Evolutionary conservation across 2,797 vertebrate genomes (phyloP), one percentile per base, ranked within the genome.

Genomic region (Emys orbicularis): DNA sequence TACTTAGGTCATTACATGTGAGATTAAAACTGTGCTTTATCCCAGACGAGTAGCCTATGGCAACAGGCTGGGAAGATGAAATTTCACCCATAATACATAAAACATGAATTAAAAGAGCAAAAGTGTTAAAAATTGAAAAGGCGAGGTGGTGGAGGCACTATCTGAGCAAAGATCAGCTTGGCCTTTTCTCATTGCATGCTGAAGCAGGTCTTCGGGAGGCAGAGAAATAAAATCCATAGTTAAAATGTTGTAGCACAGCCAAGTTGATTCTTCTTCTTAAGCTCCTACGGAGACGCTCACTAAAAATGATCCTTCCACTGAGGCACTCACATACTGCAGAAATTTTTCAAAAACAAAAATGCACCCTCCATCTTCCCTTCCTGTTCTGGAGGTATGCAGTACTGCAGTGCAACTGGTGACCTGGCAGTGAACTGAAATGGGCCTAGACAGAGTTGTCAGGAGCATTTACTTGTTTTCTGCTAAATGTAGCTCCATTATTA

Each of bases 401-500:
- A 23, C 56, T 80, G 49, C 79, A 53, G 34, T 21, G 18, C 3
- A 3, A 3, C 0, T 1, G 5, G 72, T 89, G 94, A 57, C 54
- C 3, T 2, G 1, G 53, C 0, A 0, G 6, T 0, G 37, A 41
- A 72, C 19, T 72, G 76, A 91, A 68, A 88, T 87, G 29, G 74
- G 25, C 83, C 79, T 50, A 16, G 79, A 1, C 1, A 0, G 83
- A 74, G 77, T 10, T 93, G 77, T 68, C 79, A 27, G 80, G 59
- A 61, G 77, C 94, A 86, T 96, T 97, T 96, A 81, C 87, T 8
- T 31, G 74, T 19, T 29, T 89, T 81, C 65, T 59, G 52, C 88
- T 94, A 94, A 97, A 86, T 81, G 84, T 79, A 95, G 90, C 93
- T 96, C 87, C 29, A 34, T 96, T 90, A 90, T 94, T 92, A 15